These are phyloP conservation scores for Zaprionus lineosus DNA, from an alignment of 2,888 invertebrate species.

Conservation along the genomic window DNA sequence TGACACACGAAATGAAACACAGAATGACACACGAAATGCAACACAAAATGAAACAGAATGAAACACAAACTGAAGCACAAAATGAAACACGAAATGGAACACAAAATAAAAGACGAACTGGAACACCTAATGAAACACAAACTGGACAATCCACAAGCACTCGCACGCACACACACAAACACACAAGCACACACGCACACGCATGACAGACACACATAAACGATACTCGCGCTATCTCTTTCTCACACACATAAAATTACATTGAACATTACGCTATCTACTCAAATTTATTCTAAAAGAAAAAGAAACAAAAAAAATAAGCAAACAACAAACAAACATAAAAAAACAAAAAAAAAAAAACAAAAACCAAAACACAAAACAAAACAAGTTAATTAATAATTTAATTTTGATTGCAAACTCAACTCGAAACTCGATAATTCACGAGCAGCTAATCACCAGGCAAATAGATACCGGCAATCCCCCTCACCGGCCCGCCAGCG, in stretches of 20 bases:
- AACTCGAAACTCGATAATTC: conserved; percentile 58
- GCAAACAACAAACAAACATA: neutral
- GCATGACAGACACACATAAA: no score
- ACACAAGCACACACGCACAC: no score
- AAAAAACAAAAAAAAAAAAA: conserved; percentile 17
- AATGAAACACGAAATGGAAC: no score
- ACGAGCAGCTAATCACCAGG: conserved; percentile 83
- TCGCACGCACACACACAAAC: no score
- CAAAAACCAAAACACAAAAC: conserved; percentile 11
- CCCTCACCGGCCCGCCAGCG: conserved; percentile 86
- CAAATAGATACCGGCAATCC: conserved; percentile 86
- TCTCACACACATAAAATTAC: conserved; percentile 18
- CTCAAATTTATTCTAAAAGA: conserved; percentile 23
- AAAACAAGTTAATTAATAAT: conserved; percentile 66
- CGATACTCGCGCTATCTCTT: no score
- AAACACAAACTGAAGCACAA: no score
- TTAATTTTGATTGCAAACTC: conserved; percentile 81
- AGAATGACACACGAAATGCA: no score
- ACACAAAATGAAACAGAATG: no score
- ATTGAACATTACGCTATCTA: conserved; percentile 21
- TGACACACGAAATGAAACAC: no score
- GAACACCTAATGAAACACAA: no score
- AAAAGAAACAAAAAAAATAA: conserved; percentile 12
- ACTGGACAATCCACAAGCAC: no score
- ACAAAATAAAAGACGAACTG: no score